These are phyloP conservation scores for Sepiola atlantica DNA, from an alignment of 2,888 invertebrate genomes.

Conservation along the genomic window DNA sequence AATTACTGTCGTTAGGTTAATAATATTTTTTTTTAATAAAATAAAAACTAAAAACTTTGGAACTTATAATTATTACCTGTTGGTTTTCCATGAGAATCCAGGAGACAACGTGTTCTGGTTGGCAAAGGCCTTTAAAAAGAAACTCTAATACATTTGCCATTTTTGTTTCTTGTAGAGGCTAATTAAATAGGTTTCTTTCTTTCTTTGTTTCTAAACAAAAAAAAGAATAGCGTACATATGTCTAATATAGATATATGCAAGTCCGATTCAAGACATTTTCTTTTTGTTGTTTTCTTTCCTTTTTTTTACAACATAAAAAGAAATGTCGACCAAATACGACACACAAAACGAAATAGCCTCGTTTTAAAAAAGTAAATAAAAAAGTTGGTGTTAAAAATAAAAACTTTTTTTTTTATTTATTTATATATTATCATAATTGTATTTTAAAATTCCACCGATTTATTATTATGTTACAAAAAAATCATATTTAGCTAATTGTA, in stretches of 20 bases:
- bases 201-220: background rate
- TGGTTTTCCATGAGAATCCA: slow-evolving; percentile 55
- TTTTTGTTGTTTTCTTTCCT: no score
- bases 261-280: no score
- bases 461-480: no score
- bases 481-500: no score
- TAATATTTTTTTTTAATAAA: no score
- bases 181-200: background rate
- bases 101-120: slow-evolving; percentile 52
- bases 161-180: slow-evolving; percentile 51
- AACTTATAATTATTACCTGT: slow-evolving; percentile 2
- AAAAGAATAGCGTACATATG: background rate
- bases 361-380: background rate
- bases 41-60: no score
- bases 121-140: slow-evolving; percentile 53
- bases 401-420: no score
- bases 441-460: no score
- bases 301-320: background rate
- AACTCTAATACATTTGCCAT: slow-evolving; percentile 61
- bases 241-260: background rate
- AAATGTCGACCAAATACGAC: background rate
- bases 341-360: background rate
- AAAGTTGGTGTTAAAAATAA: no score
- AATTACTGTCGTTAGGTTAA: no score
- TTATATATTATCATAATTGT: no score